These are phyloP conservation scores for Dendrolimus pini DNA, from an alignment of 2,888 invertebrate species.

Conservation along the genomic window DNA sequence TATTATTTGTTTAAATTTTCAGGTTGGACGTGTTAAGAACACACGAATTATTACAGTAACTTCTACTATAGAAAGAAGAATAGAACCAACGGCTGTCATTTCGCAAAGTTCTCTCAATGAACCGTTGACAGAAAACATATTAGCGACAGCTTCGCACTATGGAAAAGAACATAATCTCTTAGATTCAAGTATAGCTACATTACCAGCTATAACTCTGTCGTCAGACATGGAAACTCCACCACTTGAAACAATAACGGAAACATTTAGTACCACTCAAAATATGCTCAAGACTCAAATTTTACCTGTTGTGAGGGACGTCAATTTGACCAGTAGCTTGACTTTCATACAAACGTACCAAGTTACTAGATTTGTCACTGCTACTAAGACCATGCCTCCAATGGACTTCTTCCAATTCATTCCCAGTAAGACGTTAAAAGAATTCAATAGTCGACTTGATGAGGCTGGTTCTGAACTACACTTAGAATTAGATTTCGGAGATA, in stretches of 20 bases:
- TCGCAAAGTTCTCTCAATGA: slow-evolving; percentile 80
- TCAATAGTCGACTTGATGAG: slow-evolving; percentile 91
- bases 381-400: slow-evolving; percentile 92
- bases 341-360: slow-evolving; percentile 93
- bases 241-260: slow-evolving; percentile 91
- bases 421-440: slow-evolving; percentile 90
- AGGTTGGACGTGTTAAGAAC: slow-evolving; percentile 92
- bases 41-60: slow-evolving; percentile 93
- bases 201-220: slow-evolving; percentile 86
- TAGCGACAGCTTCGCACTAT: slow-evolving; percentile 86
- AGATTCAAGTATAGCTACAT: slow-evolving; percentile 88
- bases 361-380: slow-evolving; percentile 91
- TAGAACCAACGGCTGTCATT: slow-evolving; percentile 77
- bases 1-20: slow-evolving; percentile 27
- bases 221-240: slow-evolving; percentile 90
- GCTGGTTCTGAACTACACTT: slow-evolving; percentile 92
- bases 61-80: slow-evolving; percentile 87
- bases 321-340: slow-evolving; percentile 86
- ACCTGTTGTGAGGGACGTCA: slow-evolving; percentile 85
- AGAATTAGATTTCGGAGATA: slow-evolving; percentile 90
- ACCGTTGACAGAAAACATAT: slow-evolving; percentile 91
- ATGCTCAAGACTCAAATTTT: slow-evolving; percentile 92
- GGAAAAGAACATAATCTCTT: slow-evolving; percentile 81
- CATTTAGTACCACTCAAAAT: slow-evolving; percentile 93
- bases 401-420: slow-evolving; percentile 92